Conservation (phyloP, 2,113 vertebrate species). For the Amazona vittata region DNA sequence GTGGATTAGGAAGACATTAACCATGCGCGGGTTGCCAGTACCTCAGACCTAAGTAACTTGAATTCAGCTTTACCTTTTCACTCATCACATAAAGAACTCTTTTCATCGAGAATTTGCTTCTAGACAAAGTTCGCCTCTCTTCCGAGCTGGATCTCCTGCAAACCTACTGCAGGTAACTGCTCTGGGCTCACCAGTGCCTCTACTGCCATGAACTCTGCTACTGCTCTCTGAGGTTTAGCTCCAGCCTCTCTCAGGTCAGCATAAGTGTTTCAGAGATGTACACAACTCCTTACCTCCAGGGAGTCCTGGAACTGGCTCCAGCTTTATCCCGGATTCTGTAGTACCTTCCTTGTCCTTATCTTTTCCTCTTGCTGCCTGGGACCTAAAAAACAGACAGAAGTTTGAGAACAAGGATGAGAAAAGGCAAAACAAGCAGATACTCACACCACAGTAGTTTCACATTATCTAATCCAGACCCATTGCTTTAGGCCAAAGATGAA, state of each 20-base stretch:
- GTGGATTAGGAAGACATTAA: not conserved
- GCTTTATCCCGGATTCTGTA: constrained; percentile 88
- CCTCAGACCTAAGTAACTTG: not conserved
- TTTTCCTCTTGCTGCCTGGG: constrained; percentile 92
- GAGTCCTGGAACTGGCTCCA: constrained; percentile 93
- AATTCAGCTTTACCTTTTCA: not conserved
- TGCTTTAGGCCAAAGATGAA: not conserved
- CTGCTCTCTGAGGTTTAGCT: not conserved
- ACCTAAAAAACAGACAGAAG: constrained; percentile 71
- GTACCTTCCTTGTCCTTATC: constrained; percentile 89
- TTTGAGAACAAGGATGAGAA: not conserved
- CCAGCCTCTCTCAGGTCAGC: not conserved
- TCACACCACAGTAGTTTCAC: not conserved
- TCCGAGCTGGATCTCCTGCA: not conserved
- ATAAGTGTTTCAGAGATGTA: not conserved
- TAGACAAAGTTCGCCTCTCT: not conserved
- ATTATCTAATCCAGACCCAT: not conserved
- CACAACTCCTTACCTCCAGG: constrained; percentile 83
- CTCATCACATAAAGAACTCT: not conserved
- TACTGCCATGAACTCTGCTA: not conserved
- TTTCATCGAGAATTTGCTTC: not conserved
- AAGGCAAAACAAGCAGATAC: not conserved
- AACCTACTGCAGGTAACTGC: not conserved
- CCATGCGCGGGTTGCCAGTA: accelerated
- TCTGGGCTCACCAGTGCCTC: not conserved